Evolutionary conservation across 2,113 vertebrate species (phyloP).

Genomic region (Origma solitaria): DNA sequence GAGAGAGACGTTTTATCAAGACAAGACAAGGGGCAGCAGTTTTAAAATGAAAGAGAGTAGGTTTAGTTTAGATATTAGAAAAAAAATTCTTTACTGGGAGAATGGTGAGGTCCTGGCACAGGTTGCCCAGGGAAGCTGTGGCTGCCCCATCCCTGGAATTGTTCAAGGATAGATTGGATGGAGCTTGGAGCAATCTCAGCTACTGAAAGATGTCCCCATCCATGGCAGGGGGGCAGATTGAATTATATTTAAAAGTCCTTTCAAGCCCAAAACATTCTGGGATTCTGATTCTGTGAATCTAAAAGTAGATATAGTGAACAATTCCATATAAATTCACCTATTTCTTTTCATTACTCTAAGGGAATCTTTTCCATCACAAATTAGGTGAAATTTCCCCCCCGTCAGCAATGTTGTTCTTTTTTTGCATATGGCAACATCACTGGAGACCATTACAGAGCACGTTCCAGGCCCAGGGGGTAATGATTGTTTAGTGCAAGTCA

Average conservation of each 20-base stretch:
- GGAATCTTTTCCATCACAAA: background rate
- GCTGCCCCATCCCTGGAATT: background rate
- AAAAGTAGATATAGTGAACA: background rate
- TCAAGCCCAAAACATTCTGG: background rate
- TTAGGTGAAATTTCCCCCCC: background rate
- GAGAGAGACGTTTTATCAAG: background rate
- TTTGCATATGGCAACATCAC: background rate
- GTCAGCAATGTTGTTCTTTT: background rate
- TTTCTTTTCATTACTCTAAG: background rate
- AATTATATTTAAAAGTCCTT: background rate
- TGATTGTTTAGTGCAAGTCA: constrained; percentile 3
- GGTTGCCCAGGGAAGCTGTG: background rate
- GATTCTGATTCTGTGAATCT: background rate
- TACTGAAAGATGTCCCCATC: background rate
- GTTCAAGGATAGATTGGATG: background rate
- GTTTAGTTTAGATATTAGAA: background rate
- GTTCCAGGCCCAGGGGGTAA: background rate
- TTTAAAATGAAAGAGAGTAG: background rate
- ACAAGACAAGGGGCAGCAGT: rapidly evolving
- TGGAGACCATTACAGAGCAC: background rate
- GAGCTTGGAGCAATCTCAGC: background rate
- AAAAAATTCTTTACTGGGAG: background rate
- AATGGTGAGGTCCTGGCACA: background rate
- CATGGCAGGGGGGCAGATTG: rapidly evolving
- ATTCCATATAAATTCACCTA: background rate